Conservation (phyloP, 1,140 invertebrate species). For the Nylanderia fulva region DNA sequence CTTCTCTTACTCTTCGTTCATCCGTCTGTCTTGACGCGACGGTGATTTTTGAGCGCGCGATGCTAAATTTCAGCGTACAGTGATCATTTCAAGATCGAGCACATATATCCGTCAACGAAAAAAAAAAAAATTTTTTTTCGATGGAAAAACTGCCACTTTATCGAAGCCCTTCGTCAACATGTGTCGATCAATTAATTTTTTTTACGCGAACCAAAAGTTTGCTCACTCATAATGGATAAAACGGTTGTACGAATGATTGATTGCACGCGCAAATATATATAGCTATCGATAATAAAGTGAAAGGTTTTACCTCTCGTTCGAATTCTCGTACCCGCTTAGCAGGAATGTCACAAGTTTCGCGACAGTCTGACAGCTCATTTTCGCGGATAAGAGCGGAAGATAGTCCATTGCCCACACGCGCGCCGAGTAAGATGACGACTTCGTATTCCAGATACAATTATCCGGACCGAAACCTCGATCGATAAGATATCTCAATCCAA, state of each 20-base stretch:
- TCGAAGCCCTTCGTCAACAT: background rate
- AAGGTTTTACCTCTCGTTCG: background rate
- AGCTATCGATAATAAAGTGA: constrained; percentile 4
- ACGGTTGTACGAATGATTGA: constrained; percentile 34
- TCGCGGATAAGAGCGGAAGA: constrained; percentile 50
- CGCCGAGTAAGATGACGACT: constrained; percentile 33
- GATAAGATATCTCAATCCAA: constrained; percentile 40
- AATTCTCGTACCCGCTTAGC: constrained; percentile 1
- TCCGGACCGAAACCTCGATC: constrained; percentile 30
- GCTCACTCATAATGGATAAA: background rate
- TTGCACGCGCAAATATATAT: constrained; percentile 30
- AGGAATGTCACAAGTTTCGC: constrained; percentile 37
- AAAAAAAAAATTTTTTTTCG: background rate
- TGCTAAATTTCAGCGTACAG: background rate
- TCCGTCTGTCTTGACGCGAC: background rate
- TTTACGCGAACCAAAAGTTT: constrained; percentile 5
- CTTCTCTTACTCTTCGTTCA: background rate
- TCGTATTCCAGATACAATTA: constrained; percentile 49
- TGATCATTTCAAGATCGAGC: background rate
- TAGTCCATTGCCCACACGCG: constrained; percentile 10
- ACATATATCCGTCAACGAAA: background rate
- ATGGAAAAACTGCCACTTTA: constrained; percentile 3
- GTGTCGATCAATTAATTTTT: constrained; percentile 27
- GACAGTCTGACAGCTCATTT: constrained; percentile 47
- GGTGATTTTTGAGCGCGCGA: constrained; percentile 20